Conservation (phyloP, 2,113 vertebrate genomes). For the Delphinus delphis region DNA sequence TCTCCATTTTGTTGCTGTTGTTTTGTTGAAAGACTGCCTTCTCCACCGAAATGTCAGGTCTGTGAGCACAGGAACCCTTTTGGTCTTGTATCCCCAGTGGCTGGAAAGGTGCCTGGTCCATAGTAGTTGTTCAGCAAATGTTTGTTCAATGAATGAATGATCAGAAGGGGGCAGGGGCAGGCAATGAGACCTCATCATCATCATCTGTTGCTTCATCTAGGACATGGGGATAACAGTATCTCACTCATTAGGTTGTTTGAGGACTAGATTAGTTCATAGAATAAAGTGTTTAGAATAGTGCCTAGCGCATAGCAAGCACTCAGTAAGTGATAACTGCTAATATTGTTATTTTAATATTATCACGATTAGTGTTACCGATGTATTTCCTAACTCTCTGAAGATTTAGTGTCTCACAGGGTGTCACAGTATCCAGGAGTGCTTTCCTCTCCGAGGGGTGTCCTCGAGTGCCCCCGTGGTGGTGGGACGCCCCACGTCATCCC, state of each 20-base stretch:
- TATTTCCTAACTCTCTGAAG: background rate
- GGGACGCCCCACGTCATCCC: background rate
- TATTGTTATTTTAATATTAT: background rate
- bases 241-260: background rate
- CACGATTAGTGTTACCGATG: fast-evolving
- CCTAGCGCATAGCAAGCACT: background rate
- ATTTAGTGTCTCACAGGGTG: background rate
- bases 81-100: background rate
- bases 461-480: background rate
- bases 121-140: background rate
- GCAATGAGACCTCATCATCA: background rate
- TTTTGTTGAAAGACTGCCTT: background rate
- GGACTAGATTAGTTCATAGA: background rate
- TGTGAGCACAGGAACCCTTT: background rate
- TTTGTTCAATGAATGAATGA: background rate
- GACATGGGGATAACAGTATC: background rate
- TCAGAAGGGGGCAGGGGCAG: background rate
- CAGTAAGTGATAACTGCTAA: no score
- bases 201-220: background rate
- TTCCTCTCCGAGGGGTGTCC: background rate
- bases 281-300: no score
- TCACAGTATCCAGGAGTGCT: background rate
- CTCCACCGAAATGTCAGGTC: background rate
- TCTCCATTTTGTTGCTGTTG: background rate
- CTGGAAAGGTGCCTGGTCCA: background rate